Conservation (phyloP, 1,140 invertebrate species). For the Macrocentrus cingulum region DNA sequence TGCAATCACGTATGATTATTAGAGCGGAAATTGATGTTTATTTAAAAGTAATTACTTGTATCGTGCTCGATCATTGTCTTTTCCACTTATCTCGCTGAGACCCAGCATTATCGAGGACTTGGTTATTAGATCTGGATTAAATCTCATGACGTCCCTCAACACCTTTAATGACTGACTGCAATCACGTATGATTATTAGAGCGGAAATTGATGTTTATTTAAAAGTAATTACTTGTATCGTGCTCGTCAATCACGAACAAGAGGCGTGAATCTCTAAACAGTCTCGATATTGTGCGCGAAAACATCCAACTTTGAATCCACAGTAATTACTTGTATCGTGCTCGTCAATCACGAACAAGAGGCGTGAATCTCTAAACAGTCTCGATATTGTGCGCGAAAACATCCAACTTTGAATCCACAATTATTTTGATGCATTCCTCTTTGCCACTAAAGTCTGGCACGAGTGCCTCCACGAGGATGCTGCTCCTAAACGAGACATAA, state of each 20-base stretch:
- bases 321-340: slow-evolving; percentile 67
- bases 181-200: too few species aligned
- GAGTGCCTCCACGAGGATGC: slow-evolving; percentile 93
- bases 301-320: slow-evolving; percentile 18
- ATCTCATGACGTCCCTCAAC: slow-evolving; percentile 77
- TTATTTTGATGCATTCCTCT: slow-evolving; percentile 70
- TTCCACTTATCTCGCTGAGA: slow-evolving; percentile 90
- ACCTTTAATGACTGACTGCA: slow-evolving; percentile 86
- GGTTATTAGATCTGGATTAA: slow-evolving; percentile 83
- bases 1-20: too few species aligned
- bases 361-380: slow-evolving; percentile 86
- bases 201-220: too few species aligned
- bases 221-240: too few species aligned
- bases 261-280: too few species aligned
- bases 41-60: too few species aligned
- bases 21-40: too few species aligned
- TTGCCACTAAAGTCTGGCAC: slow-evolving; percentile 95
- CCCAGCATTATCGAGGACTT: slow-evolving; percentile 99
- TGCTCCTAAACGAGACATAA: slow-evolving; percentile 62
- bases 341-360: slow-evolving; percentile 89
- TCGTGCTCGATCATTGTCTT: too few species aligned
- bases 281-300: not conserved
- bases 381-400: slow-evolving; percentile 98
- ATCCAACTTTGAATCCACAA: slow-evolving; percentile 84
- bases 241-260: too few species aligned